Evolutionary conservation across 2,113 vertebrate species (phyloP).

Genomic region (Athene cunicularia): DNA sequence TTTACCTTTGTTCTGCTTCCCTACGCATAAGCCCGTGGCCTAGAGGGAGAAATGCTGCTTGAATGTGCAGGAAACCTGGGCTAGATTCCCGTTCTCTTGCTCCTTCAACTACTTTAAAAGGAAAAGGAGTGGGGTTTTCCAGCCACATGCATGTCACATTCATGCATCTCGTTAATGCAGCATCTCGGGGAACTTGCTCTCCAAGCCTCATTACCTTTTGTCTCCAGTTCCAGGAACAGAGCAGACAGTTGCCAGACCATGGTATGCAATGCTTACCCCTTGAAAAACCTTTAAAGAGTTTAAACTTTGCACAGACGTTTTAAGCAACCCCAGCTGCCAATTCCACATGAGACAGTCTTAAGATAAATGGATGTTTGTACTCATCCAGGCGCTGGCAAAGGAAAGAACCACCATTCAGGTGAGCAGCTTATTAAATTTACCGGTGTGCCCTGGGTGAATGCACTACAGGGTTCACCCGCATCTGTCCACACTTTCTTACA

Average conservation of each 20-base stretch:
- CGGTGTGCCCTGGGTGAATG: not conserved
- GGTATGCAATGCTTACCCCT: conserved; percentile 23
- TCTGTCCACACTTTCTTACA: not conserved
- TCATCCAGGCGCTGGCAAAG: not conserved
- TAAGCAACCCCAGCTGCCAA: conserved; percentile 41
- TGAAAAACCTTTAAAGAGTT: conserved; percentile 46
- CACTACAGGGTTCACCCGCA: not conserved
- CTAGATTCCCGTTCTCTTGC: not conserved
- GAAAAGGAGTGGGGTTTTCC: conserved; percentile 42
- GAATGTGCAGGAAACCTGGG: conserved; percentile 33
- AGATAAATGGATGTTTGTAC: conserved; percentile 50
- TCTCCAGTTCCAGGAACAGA: not conserved
- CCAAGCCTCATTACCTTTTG: conserved; percentile 54
- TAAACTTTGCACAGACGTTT: not conserved
- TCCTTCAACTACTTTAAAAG: not conserved
- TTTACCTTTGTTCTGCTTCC: conserved; percentile 57
- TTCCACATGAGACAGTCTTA: conserved; percentile 34
- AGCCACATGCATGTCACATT: not conserved
- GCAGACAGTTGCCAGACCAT: conserved; percentile 12
- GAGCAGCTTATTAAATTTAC: not conserved
- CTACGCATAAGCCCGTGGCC: not conserved
- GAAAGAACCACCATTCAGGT: conserved; percentile 12
- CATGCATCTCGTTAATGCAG: not conserved
- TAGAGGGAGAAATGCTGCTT: conserved; percentile 30
- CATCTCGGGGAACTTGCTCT: not conserved